Evolutionary conservation across 2,113 vertebrate genomes (phyloP).

Genomic region (Ictalurus punctatus): DNA sequence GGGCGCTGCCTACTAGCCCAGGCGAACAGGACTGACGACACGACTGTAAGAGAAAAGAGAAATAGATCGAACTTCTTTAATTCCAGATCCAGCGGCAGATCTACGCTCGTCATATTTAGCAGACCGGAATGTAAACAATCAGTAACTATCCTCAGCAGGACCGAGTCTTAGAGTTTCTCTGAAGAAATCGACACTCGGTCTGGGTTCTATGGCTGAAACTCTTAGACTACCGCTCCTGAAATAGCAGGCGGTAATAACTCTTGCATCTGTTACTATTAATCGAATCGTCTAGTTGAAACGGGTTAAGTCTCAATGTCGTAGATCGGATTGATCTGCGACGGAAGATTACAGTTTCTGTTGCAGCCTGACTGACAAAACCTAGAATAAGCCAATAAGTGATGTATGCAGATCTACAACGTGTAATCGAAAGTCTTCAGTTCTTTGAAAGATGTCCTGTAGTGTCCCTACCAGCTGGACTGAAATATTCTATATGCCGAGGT

Average conservation of each 20-base stretch:
- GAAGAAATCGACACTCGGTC: neutral
- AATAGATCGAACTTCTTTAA: neutral
- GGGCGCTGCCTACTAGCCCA: slow-evolving; percentile 66
- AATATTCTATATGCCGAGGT: neutral
- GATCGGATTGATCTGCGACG: neutral
- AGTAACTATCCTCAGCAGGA: neutral
- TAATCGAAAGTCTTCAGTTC: neutral
- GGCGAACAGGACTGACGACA: slow-evolving; percentile 23
- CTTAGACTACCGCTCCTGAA: neutral
- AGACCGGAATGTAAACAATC: neutral
- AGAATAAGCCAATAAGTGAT: neutral
- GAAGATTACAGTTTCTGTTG: neutral
- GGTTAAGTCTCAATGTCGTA: neutral
- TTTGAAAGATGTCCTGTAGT: too few species aligned
- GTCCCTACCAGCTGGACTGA: neutral
- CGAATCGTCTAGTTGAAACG: neutral
- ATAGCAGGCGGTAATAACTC: neutral
- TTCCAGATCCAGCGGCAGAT: neutral
- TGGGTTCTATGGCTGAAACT: neutral
- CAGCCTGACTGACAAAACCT: neutral
- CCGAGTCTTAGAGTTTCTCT: neutral
- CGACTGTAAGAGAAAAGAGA: neutral
- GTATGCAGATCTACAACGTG: neutral
- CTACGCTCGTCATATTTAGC: neutral
- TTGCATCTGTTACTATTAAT: neutral